Base-by-base conservation (phyloP, 2,113 vertebrate genomes). In the Microcebus ravelobensis region DNA sequence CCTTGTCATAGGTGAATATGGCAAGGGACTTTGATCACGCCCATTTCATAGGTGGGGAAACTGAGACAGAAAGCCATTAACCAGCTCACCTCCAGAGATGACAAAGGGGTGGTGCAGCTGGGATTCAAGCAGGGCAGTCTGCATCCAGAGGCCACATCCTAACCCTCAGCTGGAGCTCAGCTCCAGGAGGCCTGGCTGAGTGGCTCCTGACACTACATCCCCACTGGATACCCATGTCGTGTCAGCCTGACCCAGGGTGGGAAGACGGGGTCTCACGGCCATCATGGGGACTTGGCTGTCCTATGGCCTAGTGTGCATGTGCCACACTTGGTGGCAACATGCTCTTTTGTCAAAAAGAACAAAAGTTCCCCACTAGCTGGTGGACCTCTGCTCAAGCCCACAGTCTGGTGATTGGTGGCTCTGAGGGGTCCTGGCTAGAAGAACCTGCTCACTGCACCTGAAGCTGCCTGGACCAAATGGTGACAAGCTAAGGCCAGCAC, bases 1-100 rank as follows among this genome's bases (percentile, higher is more conserved):
- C 74, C 39, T 59, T 9, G 1, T 25, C 23, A 27, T 14, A 27
- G 1, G 9, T 13, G 42, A 25, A 12, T 18, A 80, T 0, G 2
- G 52, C n/a, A 29, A 18, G 17, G 29, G n/a, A 83, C 45, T 25
- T 2, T 50, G 21, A 23, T 18, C 63, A 36, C 21, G 14, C 36
- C 34, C 57, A 23, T 45, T 82, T 65, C 34, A 74, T 70, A 84
- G 48, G 42, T 81, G 68, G 48, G 48, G 25, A 83, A 83, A 76
- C 31, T 6, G 36, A 84, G 36, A 31, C 79, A 89, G 57, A 45
- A 36, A 65, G 29, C 59, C 18, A 6, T 45, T 61, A 93, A 50
- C 65, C 65, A 81, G 6, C 12, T 87, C 5, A 2, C 25, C 45
- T 70, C 36, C 36, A 52, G 34, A 23, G 45, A 36, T 39, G 27